Evolutionary conservation across 2,888 invertebrate genomes (phyloP).

Genomic region (Sinopyrophorus schimmeli): DNA sequence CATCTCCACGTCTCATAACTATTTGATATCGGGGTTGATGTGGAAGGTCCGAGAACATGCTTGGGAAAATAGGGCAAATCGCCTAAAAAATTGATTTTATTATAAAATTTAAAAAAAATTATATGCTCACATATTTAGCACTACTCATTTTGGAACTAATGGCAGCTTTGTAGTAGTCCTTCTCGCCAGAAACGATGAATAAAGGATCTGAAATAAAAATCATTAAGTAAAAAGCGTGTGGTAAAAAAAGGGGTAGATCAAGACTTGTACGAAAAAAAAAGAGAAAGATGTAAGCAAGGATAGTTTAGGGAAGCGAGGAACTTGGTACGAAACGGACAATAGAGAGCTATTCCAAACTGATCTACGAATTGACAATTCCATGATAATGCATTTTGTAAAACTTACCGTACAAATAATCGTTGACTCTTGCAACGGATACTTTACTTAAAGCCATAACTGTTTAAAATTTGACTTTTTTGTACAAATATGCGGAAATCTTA

Average conservation of each 20-base stretch:
- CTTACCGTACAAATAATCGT: constrained; percentile 38
- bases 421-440: constrained; percentile 25
- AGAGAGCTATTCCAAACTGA: too few species aligned
- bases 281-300: too few species aligned
- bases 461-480: too few species aligned
- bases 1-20: constrained; percentile 49
- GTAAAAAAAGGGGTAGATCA: too few species aligned
- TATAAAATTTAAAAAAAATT: not conserved
- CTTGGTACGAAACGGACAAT: too few species aligned
- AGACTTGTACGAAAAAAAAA: too few species aligned
- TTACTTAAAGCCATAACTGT: constrained; percentile 14
- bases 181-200: constrained; percentile 61
- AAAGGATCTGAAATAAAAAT: constrained; percentile 57
- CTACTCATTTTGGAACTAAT: constrained; percentile 60
- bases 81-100: constrained; percentile 49
- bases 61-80: constrained; percentile 60
- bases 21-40: constrained; percentile 57
- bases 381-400: not conserved
- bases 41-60: constrained; percentile 64
- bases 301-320: too few species aligned
- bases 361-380: too few species aligned
- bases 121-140: constrained; percentile 59
- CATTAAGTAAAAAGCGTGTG: too few species aligned
- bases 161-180: constrained; percentile 61
- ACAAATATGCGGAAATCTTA: too few species aligned